A percentile compares a stretch with the other conserved stretches of the same genome.
Conservation (phyloP, 2,888 invertebrate species). For the Lycocerus yunnanus region DNA sequence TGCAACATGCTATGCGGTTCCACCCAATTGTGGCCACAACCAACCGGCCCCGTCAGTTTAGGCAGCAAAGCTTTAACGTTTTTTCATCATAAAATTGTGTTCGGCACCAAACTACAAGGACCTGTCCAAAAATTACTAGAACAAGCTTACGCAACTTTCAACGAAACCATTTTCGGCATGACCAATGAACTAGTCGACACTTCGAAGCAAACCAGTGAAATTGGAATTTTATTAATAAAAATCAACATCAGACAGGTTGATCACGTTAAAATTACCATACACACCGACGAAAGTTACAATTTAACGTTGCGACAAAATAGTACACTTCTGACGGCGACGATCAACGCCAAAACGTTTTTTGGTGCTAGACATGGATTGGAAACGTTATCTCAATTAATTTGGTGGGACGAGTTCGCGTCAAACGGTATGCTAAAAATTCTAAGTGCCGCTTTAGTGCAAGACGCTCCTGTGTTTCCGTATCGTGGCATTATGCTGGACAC, state of each 20-base stretch:
- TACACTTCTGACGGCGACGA: constrained; percentile 61
- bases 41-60: constrained; percentile 71
- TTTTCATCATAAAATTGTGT: constrained; percentile 58
- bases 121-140: constrained; percentile 56
- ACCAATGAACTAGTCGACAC: constrained; percentile 39
- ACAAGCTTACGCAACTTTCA: constrained; percentile 60
- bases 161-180: constrained; percentile 47
- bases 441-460: constrained; percentile 70
- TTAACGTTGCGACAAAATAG: constrained; percentile 60
- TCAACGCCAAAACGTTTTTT: constrained; percentile 71
- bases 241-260: constrained; percentile 61
- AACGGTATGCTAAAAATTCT: constrained; percentile 67
- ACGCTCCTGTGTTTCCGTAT: constrained; percentile 79
- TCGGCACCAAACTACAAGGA: constrained; percentile 55
- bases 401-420: constrained; percentile 70
- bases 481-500: constrained; percentile 91
- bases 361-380: constrained; percentile 80
- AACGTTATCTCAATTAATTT: constrained; percentile 78
- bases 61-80: constrained; percentile 68
- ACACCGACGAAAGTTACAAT: constrained; percentile 77
- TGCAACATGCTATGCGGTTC: constrained; percentile 81
- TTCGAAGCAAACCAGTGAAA: constrained; percentile 41
- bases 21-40: constrained; percentile 79
- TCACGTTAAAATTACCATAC: constrained; percentile 62
- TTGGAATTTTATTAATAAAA: constrained; percentile 54